Conservation (phyloP, 53 echinoderm and acorn worm genomes). For the Mesocentrotus franciscanus region DNA sequence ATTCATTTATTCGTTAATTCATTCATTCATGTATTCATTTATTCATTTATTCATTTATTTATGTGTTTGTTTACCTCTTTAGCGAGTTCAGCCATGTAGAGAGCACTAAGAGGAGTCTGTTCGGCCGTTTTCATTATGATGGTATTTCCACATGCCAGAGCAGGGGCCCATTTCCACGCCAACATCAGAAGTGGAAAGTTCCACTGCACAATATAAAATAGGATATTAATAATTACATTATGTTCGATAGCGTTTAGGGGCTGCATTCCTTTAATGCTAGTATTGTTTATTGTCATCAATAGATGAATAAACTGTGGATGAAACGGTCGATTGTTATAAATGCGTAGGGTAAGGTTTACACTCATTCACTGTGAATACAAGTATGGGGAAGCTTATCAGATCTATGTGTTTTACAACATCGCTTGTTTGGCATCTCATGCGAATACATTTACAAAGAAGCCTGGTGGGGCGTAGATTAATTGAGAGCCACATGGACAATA, state of each 20-base stretch:
- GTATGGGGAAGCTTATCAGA: no score
- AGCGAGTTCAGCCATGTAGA: slow-evolving; percentile 77
- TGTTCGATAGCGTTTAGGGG: neutral
- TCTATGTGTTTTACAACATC: no score
- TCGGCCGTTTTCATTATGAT: slow-evolving; percentile 87
- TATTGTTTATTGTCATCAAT: no score
- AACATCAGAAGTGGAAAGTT: slow-evolving; percentile 80
- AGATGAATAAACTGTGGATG: neutral
- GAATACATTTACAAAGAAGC: no score
- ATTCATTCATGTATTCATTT: neutral
- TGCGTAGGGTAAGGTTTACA: neutral
- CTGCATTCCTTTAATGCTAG: neutral
- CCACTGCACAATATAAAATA: slow-evolving; percentile 66
- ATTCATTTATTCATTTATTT: neutral
- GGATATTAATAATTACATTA: neutral
- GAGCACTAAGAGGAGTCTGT: slow-evolving; percentile 80
- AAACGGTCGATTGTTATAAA: no score
- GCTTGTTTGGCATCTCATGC: no score
- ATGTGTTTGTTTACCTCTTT: slow-evolving; percentile 75
- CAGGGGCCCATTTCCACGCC: slow-evolving; percentile 71
- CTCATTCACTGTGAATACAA: no score
- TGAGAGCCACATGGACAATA: no score
- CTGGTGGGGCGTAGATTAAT: no score
- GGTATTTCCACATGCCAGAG: slow-evolving; percentile 77
- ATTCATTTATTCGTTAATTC: no score